Evolutionary conservation across 2,113 vertebrate species (phyloP).

Genomic region (Beaufortia kweichowensis): DNA sequence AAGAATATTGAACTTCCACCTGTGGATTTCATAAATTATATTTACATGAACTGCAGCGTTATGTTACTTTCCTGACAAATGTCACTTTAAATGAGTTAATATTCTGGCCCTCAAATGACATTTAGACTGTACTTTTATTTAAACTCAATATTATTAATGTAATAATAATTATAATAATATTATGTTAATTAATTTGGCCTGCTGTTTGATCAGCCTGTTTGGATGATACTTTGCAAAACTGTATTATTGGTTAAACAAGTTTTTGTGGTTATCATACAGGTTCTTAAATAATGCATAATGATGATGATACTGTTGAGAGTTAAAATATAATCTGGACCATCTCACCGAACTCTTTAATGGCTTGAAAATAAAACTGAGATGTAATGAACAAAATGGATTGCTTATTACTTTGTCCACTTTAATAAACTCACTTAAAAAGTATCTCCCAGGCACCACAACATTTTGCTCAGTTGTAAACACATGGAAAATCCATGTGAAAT

Average conservation of each 20-base stretch:
- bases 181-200: background rate
- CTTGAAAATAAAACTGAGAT: background rate
- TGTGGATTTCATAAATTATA: background rate
- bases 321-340: background rate
- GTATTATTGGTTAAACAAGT: background rate
- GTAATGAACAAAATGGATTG: slow-evolving; percentile 55
- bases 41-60: background rate
- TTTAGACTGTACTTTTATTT: slow-evolving; percentile 1
- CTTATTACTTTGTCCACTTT: background rate
- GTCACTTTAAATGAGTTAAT: background rate
- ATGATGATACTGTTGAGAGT: background rate
- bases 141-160: background rate
- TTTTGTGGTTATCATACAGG: background rate
- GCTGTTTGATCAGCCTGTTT: background rate
- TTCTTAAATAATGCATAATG: background rate
- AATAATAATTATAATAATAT: no score
- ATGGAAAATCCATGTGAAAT: background rate
- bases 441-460: background rate
- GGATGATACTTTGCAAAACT: background rate
- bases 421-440: background rate
- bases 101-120: background rate
- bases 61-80: background rate
- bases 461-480: no score
- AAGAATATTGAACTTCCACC: background rate
- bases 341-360: slow-evolving; percentile 13